Percentiles rank a stretch among this genome's conserved stretches.
Conservation (phyloP, 1,140 invertebrate genomes). For the Brachionus rubens region DNA sequence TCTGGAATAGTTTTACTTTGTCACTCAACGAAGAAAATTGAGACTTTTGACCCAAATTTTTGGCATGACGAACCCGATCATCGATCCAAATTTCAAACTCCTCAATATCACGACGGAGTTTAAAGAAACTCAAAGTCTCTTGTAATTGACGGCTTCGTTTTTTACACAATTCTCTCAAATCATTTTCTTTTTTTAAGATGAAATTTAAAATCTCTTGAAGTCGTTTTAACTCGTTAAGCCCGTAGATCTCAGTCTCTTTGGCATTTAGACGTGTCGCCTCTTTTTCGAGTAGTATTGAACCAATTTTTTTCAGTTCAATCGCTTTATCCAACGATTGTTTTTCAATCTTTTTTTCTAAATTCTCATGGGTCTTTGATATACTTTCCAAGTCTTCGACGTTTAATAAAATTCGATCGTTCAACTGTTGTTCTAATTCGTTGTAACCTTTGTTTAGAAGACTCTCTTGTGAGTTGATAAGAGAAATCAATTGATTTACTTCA, state of each 20-base stretch:
- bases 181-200: conserved; percentile 16
- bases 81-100: conserved; percentile 45
- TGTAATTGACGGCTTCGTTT: neutral
- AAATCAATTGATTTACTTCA: conserved; percentile 1
- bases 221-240: neutral
- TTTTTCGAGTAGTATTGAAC: neutral
- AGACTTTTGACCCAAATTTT: neutral
- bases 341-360: conserved; percentile 21
- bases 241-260: neutral
- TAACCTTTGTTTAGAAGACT: neutral
- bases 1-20: conserved; percentile 32
- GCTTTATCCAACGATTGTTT: conserved; percentile 14
- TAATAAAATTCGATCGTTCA: neutral
- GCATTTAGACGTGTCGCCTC: neutral
- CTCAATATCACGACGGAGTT: neutral
- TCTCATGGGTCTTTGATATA: neutral
- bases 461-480: neutral
- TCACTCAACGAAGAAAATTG: neutral
- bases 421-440: conserved; percentile 6
- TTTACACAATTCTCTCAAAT: neutral
- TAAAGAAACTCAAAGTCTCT: neutral
- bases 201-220: neutral
- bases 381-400: conserved; percentile 21
- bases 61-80: neutral
- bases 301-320: conserved; percentile 21